phyloP scores from a whole-genome alignment of 2,888 invertebrate species.

The Strigamia crassipes region DNA sequence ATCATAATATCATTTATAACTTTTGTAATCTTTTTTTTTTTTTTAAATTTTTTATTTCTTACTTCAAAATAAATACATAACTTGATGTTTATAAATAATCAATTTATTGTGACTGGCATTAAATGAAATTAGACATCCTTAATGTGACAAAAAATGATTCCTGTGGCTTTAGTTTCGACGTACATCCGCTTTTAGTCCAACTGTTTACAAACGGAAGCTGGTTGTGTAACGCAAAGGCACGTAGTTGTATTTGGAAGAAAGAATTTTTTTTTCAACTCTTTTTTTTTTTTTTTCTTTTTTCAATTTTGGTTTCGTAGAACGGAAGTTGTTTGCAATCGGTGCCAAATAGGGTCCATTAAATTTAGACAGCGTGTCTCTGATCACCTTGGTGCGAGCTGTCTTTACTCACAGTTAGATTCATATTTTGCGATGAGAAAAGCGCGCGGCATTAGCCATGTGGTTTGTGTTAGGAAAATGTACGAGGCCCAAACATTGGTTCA shows the following conservation, averaged over 20 bases:
- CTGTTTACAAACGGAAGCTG: conserved; percentile 18
- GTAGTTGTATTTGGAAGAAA: conserved; percentile 23
- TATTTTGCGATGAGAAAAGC: conserved; percentile 28
- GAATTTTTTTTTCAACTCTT: neutral
- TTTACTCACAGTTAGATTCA: conserved; percentile 29
- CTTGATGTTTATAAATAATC: neutral
- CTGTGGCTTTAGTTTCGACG: neutral
- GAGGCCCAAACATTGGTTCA: conserved; percentile 2
- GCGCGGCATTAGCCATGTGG: conserved; percentile 29
- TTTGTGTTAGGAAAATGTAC: conserved; percentile 20
- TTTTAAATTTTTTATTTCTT: neutral
- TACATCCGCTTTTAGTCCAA: conserved; percentile 1
- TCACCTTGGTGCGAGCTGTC: conserved; percentile 24
- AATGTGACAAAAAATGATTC: conserved; percentile 29
- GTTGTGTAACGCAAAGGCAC: conserved; percentile 27
- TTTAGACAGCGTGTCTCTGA: conserved; percentile 17
- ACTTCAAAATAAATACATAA: too few relatives aligned
- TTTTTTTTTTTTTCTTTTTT: neutral
- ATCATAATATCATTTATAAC: neutral
- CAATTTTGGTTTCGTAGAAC: neutral
- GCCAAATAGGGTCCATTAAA: conserved; percentile 24
- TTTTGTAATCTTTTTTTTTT: neutral
- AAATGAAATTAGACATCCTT: neutral
- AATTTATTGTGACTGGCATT: neutral
- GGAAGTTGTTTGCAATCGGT: conserved; percentile 17